These are phyloP conservation scores for Halichoerus grypus DNA, from an alignment of 2,113 vertebrate species.

Conservation along the genomic window DNA sequence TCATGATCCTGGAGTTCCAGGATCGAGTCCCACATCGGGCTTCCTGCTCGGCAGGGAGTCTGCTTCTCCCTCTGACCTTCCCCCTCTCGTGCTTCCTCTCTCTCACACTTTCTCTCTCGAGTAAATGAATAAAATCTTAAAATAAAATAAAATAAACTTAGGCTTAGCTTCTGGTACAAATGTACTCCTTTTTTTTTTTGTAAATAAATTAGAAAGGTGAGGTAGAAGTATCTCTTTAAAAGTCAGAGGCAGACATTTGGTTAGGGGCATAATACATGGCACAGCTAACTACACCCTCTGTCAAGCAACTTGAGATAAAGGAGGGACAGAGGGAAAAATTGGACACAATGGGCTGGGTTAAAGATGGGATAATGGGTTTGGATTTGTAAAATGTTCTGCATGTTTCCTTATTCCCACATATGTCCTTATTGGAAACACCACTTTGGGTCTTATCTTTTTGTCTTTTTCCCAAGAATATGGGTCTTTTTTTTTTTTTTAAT, in stretches of 20 bases:
- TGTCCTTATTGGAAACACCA: background rate
- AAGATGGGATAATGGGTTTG: background rate
- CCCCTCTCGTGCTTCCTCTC: no score
- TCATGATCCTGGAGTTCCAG: no score
- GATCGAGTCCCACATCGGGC: no score
- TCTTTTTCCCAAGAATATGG: background rate
- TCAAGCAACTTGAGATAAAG: background rate
- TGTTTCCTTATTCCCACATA: constrained; percentile 38
- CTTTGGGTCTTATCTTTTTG: background rate
- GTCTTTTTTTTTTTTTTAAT: background rate
- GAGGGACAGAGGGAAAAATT: background rate
- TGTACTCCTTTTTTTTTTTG: background rate
- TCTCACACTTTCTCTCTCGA: no score
- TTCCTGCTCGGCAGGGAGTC: no score
- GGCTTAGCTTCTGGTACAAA: constrained; percentile 2
- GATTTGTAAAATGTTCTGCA: background rate
- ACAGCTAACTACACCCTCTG: background rate
- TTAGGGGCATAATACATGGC: background rate
- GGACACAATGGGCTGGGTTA: background rate
- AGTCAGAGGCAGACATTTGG: constrained; percentile 24
- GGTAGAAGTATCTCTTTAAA: background rate
- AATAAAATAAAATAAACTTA: background rate
- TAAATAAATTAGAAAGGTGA: background rate
- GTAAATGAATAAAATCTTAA: no score
- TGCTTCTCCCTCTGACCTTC: no score